phyloP scores from a whole-genome alignment of 2,797 vertebrate species.

The Trachurus trachurus region DNA sequence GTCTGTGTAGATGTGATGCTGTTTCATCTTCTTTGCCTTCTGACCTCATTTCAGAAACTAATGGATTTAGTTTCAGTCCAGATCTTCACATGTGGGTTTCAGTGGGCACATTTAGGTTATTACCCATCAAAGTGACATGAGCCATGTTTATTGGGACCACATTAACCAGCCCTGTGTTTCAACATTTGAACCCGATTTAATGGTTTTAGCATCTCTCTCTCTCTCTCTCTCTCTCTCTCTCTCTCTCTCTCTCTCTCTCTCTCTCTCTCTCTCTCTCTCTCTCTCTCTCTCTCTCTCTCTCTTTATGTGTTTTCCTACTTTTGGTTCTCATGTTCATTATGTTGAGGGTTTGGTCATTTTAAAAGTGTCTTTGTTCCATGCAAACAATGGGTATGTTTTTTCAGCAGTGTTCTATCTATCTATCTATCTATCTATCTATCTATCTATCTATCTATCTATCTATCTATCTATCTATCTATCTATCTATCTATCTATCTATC shows the following conservation, averaged over 20 bases:
- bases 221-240: no score
- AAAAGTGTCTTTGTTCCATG: constrained; percentile 68
- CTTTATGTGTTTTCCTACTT: constrained; percentile 35
- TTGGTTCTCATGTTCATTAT: neutral
- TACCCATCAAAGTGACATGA: constrained; percentile 57
- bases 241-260: no score
- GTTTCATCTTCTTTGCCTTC: neutral
- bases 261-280: no score
- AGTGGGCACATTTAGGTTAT: constrained; percentile 40
- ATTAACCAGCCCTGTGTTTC: constrained; percentile 35
- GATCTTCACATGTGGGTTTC: constrained; percentile 38
- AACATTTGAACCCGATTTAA: constrained; percentile 40
- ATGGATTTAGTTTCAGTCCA: constrained; percentile 21
- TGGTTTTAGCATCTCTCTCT: constrained; percentile 16
- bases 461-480: no score
- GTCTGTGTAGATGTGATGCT: no score
- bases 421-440: no score
- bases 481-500: no score
- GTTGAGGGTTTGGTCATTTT: constrained; percentile 30
- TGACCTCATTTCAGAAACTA: constrained; percentile 35
- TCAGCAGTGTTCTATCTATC: neutral
- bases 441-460: no score
- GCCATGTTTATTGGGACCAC: constrained; percentile 48
- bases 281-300: neutral
- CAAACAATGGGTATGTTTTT: constrained; percentile 26